phyloP scores from a whole-genome alignment of 2,888 invertebrate species.

The Lepeophtheirus nordmannii region DNA sequence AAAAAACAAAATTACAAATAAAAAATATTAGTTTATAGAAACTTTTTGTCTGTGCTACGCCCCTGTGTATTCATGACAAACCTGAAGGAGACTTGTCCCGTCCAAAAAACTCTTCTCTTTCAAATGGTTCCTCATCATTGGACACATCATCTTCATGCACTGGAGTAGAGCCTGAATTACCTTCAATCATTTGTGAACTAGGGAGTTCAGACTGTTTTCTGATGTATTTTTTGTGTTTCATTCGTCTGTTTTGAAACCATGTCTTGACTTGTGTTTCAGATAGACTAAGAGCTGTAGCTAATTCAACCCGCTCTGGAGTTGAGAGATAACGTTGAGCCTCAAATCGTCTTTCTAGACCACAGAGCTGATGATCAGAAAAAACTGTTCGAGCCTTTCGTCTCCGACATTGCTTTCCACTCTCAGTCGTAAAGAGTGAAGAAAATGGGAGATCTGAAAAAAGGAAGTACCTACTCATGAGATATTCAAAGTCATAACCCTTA shows the following conservation, averaged over 20 bases:
- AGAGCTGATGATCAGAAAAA: conserved; percentile 48
- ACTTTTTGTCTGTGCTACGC: too few species aligned
- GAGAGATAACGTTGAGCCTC: conserved; percentile 86
- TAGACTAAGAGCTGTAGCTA: conserved; percentile 76
- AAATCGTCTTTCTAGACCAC: conserved; percentile 81
- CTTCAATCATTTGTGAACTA: conserved; percentile 5
- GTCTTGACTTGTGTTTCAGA: conserved; percentile 57
- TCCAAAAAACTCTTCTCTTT: conserved; percentile 1
- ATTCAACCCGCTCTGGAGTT: conserved; percentile 85
- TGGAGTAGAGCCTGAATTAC: background rate
- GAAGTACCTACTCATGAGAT: background rate
- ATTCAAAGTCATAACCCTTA: background rate
- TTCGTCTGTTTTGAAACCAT: conserved; percentile 22
- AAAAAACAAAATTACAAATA: too few species aligned
- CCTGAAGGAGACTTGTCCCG: background rate
- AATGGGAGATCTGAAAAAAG: conserved; percentile 31
- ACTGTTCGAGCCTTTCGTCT: conserved; percentile 90
- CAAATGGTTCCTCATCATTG: background rate
- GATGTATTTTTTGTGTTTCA: conserved; percentile 22
- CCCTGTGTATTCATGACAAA: background rate
- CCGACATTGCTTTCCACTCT: conserved; percentile 74
- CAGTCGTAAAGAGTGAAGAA: conserved; percentile 32
- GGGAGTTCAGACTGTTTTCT: conserved; percentile 13
- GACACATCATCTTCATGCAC: background rate
- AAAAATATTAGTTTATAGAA: too few species aligned